These are phyloP conservation scores for Actinia tenebrosa DNA, from an alignment of 64 coral and sea anemone genomes.

Conservation along the genomic window DNA sequence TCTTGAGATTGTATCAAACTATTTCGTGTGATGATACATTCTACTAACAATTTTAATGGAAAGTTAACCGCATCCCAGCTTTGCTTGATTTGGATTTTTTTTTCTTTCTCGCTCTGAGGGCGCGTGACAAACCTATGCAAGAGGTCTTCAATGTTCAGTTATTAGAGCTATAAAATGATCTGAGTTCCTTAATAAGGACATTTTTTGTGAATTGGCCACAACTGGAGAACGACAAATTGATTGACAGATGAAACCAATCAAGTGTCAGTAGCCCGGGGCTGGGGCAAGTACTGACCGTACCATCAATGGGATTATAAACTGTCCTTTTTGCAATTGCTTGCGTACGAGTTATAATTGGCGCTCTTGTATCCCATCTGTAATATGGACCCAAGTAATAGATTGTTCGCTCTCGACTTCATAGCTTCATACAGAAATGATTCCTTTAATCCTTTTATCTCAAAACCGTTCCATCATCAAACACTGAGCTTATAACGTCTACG, in stretches of 20 bases:
- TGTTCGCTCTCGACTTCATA: background rate
- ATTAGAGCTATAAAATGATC: background rate
- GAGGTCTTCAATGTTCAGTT: background rate
- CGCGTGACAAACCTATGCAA: background rate
- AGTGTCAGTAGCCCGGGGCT: conserved; percentile 3
- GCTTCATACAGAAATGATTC: background rate
- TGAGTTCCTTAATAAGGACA: background rate
- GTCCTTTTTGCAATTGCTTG: background rate
- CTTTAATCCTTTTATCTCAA: background rate
- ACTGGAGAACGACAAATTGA: background rate
- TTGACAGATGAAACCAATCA: conserved; percentile 23
- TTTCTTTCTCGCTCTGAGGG: too few species aligned
- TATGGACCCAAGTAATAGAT: background rate
- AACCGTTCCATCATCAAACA: background rate
- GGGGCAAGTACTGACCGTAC: background rate
- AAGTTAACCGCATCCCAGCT: too few species aligned
- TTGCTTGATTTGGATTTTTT: too few species aligned
- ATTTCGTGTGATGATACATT: too few species aligned
- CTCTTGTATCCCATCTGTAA: background rate
- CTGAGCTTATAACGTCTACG: too few species aligned
- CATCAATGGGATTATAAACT: conserved; percentile 32
- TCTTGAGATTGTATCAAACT: too few species aligned
- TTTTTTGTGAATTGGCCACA: background rate
- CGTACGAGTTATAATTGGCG: background rate
- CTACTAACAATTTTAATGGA: too few species aligned